Base-by-base conservation (phyloP, 2,113 vertebrate genomes). In the Diglossa brunneiventris region DNA sequence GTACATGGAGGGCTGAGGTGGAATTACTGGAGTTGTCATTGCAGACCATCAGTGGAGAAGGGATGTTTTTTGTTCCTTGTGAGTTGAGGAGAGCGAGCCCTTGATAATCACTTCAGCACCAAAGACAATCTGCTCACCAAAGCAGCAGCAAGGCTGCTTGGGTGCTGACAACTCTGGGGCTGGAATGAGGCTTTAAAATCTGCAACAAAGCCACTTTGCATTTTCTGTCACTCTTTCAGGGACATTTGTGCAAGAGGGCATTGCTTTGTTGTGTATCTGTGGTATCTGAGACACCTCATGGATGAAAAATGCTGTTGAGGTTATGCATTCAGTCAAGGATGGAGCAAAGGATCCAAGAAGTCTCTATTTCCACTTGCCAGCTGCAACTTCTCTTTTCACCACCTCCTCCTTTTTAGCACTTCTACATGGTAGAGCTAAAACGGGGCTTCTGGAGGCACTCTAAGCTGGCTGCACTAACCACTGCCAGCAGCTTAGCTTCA, bases 351-450 rank as follows among this genome's bases (percentile, higher is more conserved):
- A 95, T 59, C 87, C 67, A 77, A 87, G 63, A 80, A 92, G 13
- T 15, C 49, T 82, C 53, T 7, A 62, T 16, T 91, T 67, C 64
- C 26, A 24, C 58, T 56, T 83, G 67, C 58, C 90, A 94, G 88
- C 66, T 92, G 75, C 75, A 76, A 53, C 67, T 90, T 69, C 47
- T 55, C 68, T 75, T 91, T 62, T 82, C 81, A 94, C 31, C 13
- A 4, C 84, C 62, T 91, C 83, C 74, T 78, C 39, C 59, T 86
- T 74, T 79, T 91, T 87, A 73, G 42, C 81, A 92, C 50, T 90
- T 91, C 24, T 75, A 17, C 49, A 46, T 33, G 66, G 37, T 87
- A 33, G 55, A 95, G 87, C 62, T 91, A 92, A 89, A 95, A 49
- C n/a, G 33, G 73, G 55, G 10, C 49, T 90, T 93, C 49, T 83